Base-by-base conservation (phyloP, 2,113 vertebrate genomes). In the Archilochus colubris region DNA sequence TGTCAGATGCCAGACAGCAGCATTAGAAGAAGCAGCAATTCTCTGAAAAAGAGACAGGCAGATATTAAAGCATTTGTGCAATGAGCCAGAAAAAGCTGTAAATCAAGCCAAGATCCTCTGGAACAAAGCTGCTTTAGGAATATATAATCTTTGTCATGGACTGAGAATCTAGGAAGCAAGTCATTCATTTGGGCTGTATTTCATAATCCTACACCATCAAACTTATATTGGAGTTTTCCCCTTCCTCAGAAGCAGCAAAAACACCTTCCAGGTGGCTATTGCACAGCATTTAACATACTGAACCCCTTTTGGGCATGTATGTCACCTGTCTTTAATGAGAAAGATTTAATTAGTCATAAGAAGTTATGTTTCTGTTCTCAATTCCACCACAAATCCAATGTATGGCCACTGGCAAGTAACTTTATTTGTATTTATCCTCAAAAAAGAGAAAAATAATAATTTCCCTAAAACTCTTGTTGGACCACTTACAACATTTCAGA, bases 1-100 rank as follows among this genome's bases (percentile, higher is more conserved):
- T 77, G 84, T 82, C 78, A 82, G 89, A 80, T 87, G 61, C 68
- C 87, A 92, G 72, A 68, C 57, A 95, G 9, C 62, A 82, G 81
- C 70, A 61, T 9, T 53, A 80, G 69, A 57, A 92, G 48, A 10
- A 82, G 72, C 55, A 92, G 55, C 82, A 93, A 51, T 59, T 36
- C 68, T 89, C 63, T 38, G 46, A 59, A 46, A 74, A 36, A 73
- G 28, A 91, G 61, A 50, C 76, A 91, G 82, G 57, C 44, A 70
- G 38, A 73, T 31, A 86, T 74, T 82, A 83, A 33, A 90, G 64
- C 68, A 21, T 64, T 59, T 84, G 68, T 86, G 79, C 76, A 95
- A 33, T 14, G 72, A 91, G 76, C 25, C 87, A 89, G 79, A 73
- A 93, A 92, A 64, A 28, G 44, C 75, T 81, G 48, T 28, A 90